Percentiles rank a stretch among this genome's conserved stretches.
phyloP scores from a whole-genome alignment of 1,140 invertebrate genomes.

The Drosophila burlai region DNA sequence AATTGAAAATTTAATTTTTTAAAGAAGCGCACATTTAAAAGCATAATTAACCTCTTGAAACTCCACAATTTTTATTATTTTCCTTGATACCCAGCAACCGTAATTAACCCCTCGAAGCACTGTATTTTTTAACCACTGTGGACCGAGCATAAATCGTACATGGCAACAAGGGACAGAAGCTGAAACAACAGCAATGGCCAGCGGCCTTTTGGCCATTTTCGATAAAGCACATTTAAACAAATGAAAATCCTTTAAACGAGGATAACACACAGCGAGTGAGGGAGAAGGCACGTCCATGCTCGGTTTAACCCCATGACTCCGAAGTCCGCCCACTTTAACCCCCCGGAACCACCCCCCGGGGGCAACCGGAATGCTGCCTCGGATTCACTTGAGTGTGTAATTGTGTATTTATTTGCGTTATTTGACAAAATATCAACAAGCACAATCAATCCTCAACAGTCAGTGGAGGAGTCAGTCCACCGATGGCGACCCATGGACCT shows the following conservation, averaged over 20 bases:
- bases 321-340: slow-evolving; percentile 5
- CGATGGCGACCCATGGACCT: slow-evolving; percentile 20
- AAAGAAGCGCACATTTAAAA: not conserved
- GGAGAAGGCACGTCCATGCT: slow-evolving; percentile 44
- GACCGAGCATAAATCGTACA: slow-evolving; percentile 46
- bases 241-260: slow-evolving; percentile 83
- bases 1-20: not conserved
- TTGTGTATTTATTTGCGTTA: slow-evolving; percentile 84
- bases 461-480: slow-evolving; percentile 58
- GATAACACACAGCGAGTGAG: slow-evolving; percentile 51
- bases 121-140: slow-evolving; percentile 35
- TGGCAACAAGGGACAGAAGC: slow-evolving; percentile 31
- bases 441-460: slow-evolving; percentile 79
- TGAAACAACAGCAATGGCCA: slow-evolving; percentile 26
- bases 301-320: slow-evolving; percentile 65
- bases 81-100: not conserved
- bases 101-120: slow-evolving; percentile 2
- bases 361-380: slow-evolving; percentile 14
- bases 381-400: slow-evolving; percentile 81
- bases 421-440: slow-evolving; percentile 84
- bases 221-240: slow-evolving; percentile 83
- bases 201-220: slow-evolving; percentile 75
- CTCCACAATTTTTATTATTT: not conserved
- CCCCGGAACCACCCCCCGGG: slow-evolving; percentile 12
- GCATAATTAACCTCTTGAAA: not conserved